Evolutionary conservation across 2,888 invertebrate genomes (phyloP).

Genomic region (Chrysodeixis includens): DNA sequence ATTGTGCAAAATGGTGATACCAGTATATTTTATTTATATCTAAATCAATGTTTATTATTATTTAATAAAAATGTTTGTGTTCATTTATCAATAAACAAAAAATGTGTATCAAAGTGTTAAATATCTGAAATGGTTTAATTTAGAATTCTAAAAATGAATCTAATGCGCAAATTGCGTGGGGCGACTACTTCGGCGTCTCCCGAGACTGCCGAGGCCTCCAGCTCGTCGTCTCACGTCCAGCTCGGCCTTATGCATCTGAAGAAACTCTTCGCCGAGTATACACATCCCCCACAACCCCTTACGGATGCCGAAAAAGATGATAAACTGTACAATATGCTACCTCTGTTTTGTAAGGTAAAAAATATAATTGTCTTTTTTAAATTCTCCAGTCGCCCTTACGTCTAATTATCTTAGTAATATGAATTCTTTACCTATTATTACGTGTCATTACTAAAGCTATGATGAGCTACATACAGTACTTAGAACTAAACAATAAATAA

Average conservation of each 20-base stretch:
- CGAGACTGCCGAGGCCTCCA: constrained; percentile 89
- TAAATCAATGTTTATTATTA: constrained; percentile 57
- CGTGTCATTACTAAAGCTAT: not conserved
- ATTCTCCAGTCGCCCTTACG: not conserved
- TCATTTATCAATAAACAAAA: constrained; percentile 29
- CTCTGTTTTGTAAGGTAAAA: constrained; percentile 98
- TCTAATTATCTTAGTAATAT: not conserved
- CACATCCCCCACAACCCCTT: constrained; percentile 95
- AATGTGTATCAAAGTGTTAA: constrained; percentile 42
- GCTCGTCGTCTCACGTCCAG: constrained; percentile 94
- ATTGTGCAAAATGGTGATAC: constrained; percentile 40
- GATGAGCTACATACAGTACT: not conserved
- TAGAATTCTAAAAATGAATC: constrained; percentile 91
- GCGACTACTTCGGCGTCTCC: constrained; percentile 82
- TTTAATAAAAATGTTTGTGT: constrained; percentile 51
- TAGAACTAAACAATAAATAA: not conserved
- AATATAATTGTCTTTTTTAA: constrained; percentile 22
- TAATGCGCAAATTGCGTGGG: constrained; percentile 96
- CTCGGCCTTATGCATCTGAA: constrained; percentile 98
- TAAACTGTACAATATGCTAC: constrained; percentile 98
- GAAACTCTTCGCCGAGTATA: constrained; percentile 98
- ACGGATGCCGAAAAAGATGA: constrained; percentile 96
- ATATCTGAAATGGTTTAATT: constrained; percentile 17
- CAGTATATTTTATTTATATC: constrained; percentile 29
- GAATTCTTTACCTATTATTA: not conserved